These are phyloP conservation scores for Hedya salicella DNA, from an alignment of 2,888 invertebrate species.

Conservation along the genomic window DNA sequence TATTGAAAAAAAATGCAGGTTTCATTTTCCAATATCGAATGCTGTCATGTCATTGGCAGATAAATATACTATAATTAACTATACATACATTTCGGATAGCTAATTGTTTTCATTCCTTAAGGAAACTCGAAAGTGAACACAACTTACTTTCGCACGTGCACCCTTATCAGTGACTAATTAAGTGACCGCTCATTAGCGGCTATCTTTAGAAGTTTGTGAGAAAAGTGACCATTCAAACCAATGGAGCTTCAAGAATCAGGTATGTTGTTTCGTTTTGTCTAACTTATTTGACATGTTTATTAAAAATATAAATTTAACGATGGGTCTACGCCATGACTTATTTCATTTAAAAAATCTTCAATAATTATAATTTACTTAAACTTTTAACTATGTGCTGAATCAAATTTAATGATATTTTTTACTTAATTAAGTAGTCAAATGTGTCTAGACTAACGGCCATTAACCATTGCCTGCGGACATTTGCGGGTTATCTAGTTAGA, in stretches of 20 bases:
- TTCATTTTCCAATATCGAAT: no score
- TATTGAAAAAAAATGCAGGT: no score
- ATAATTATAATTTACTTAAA: constrained; percentile 8
- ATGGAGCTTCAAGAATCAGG: no score
- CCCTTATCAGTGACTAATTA: no score
- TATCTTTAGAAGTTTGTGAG: no score
- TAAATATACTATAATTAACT: not conserved
- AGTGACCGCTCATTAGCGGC: no score
- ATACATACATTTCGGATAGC: not conserved
- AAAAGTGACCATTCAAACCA: no score
- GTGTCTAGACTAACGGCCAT: not conserved
- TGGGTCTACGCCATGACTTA: no score
- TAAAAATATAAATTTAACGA: no score
- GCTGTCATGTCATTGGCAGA: constrained; percentile 2
- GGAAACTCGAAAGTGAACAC: not conserved
- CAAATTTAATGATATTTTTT: not conserved
- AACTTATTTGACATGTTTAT: no score
- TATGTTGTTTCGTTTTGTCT: no score
- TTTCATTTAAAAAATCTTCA: no score
- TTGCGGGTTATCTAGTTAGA: constrained; percentile 10
- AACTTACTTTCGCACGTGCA: not conserved
- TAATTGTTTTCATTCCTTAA: constrained; percentile 12
- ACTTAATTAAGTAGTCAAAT: constrained; percentile 1
- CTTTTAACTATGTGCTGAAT: constrained; percentile 5
- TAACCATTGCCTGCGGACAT: not conserved